Base-by-base conservation (phyloP, 2,113 vertebrate species). In the Nothocercus julius region DNA sequence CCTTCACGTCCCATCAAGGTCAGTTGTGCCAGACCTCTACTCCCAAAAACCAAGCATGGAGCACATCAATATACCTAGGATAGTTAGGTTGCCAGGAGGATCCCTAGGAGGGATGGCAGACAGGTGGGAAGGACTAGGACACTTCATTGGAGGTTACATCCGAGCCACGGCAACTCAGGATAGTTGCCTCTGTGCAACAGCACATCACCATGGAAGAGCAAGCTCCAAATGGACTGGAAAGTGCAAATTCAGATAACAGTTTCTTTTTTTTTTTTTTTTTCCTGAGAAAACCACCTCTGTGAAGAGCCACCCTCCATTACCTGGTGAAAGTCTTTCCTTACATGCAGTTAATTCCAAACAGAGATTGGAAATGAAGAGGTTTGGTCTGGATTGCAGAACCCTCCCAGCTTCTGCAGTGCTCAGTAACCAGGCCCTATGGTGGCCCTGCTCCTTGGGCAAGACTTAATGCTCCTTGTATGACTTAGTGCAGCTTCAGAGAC, bases 351-450 rank as follows among this genome's bases (percentile, higher is more conserved):
- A n/a, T 28, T 54, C 49, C 1, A 2, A 61, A 36, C n/a, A 73
- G 47, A 93, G 42, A 73, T 49, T 53, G 53, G 54, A 79, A 78
- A 69, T 42, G 0, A 47, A 1, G 15, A 73, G 8, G 27, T 83
- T 77, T 1, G 0, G 67, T 40, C 66, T 72, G 51, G n/a, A 72
- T 67, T 82, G 76, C 73, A 89, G 19, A 2, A 0, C 70, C 22
- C 15, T 85, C 11, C 28, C 76, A 0, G 0, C 19, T 2, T 58
- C 28, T 30, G 40, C 0, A 2, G 15, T 58, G 21, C 54, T 73
- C 12, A 21, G 11, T 81, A 51, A 76, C 22, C 30, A 63, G 42
- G 12, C 7, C 47, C 14, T 59, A 64, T 21, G 25, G 38, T 20
- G 25, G 27, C 47, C 30, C 54, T 42, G 3, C 13, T 84, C 63